These are phyloP conservation scores for Lanistes nyassanus DNA, from an alignment of 1,140 invertebrate species.

Conservation along the genomic window DNA sequence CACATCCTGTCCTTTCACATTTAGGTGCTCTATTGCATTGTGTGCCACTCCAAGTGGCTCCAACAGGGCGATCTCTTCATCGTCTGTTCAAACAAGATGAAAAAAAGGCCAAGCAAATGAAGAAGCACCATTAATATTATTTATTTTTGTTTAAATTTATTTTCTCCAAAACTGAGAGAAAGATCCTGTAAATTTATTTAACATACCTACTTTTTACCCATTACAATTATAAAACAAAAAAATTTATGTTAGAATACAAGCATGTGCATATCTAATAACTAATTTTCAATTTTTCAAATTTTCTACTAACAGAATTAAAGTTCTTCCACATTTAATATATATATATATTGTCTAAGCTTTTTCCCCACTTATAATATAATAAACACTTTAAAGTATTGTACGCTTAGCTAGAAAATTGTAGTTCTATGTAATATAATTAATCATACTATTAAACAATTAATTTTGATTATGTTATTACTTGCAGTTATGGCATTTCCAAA, in stretches of 20 bases:
- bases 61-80: slow-evolving; percentile 56
- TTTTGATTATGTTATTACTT: neutral
- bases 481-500: neutral
- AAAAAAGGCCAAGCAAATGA: neutral
- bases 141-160: neutral
- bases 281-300: too few species aligned
- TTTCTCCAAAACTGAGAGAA: neutral
- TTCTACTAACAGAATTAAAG: too few species aligned
- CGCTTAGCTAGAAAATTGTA: too few species aligned
- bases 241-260: too few species aligned
- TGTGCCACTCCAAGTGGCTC: slow-evolving; percentile 62
- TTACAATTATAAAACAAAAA: neutral
- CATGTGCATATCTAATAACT: too few species aligned
- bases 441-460: too few species aligned
- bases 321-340: neutral
- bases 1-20: slow-evolving; percentile 54
- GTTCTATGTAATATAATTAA: too few species aligned
- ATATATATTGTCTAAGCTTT: too few species aligned
- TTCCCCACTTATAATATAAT: too few species aligned
- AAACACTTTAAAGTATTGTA: too few species aligned
- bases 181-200: neutral
- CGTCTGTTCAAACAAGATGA: slow-evolving; percentile 35
- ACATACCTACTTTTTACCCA: neutral
- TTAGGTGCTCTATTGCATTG: slow-evolving; percentile 56
- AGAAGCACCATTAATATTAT: neutral